Conservation (phyloP, 1,140 invertebrate species). For the Solenopsis invicta region DNA sequence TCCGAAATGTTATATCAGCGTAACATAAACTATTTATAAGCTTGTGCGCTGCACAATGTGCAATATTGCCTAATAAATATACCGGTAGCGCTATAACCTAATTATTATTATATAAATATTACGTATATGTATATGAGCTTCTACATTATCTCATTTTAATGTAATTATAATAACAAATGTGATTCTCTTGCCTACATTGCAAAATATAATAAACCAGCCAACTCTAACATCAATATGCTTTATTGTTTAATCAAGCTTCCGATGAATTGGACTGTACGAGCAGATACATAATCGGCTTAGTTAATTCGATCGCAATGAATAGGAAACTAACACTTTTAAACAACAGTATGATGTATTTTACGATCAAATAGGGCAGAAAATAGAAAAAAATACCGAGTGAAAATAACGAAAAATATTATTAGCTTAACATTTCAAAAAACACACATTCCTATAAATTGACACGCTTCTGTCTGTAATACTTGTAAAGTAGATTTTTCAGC, state of each 20-base stretch:
- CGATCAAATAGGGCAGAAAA: not conserved
- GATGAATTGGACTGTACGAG: constrained; percentile 3
- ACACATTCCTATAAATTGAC: not conserved
- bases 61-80: constrained; percentile 5
- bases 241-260: constrained; percentile 38
- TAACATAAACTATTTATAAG: constrained; percentile 23
- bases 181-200: not conserved
- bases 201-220: not conserved
- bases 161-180: constrained; percentile 29
- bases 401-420: constrained; percentile 4
- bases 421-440: not conserved
- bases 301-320: not conserved
- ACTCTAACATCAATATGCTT: constrained; percentile 17
- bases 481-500: not conserved
- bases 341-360: not conserved
- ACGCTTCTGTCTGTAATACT: not conserved
- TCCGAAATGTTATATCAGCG: constrained; percentile 10
- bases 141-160: constrained; percentile 22
- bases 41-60: not conserved
- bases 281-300: constrained; percentile 17
- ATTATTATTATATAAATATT: constrained; percentile 30
- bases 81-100: constrained; percentile 1
- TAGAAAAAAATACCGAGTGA: not conserved
- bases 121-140: not conserved
- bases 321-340: not conserved